These are phyloP conservation scores for Eolophus roseicapilla DNA, from an alignment of 2,113 vertebrate genomes.

Conservation along the genomic window DNA sequence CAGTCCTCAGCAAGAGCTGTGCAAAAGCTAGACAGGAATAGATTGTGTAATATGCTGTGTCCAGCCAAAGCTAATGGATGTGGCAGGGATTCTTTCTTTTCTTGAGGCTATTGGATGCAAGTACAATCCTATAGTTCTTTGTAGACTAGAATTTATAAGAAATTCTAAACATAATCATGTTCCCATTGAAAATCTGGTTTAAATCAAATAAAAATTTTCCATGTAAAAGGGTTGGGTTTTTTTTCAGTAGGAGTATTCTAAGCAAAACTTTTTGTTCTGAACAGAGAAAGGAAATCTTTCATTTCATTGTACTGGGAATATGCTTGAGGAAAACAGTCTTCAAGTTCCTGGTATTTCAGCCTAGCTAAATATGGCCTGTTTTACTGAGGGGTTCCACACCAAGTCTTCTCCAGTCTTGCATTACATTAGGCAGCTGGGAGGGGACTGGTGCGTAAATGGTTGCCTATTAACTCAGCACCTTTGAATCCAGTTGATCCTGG, in stretches of 20 bases:
- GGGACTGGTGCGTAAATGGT: background rate
- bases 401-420: background rate
- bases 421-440: background rate
- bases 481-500: background rate
- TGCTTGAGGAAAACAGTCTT: background rate
- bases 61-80: background rate
- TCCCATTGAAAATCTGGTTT: slow-evolving; percentile 48
- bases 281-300: slow-evolving; percentile 15
- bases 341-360: background rate
- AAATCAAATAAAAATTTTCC: slow-evolving; percentile 24
- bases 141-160: background rate
- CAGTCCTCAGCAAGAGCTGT: background rate
- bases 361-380: background rate
- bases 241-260: background rate
- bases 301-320: slow-evolving; percentile 19
- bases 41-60: background rate
- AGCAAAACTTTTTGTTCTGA: slow-evolving; percentile 34
- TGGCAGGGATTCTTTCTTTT: background rate
- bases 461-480: background rate
- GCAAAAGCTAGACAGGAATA: background rate
- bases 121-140: background rate
- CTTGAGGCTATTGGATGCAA: background rate
- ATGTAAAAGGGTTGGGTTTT: background rate
- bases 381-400: background rate
- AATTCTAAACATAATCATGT: background rate